phyloP scores from a whole-genome alignment of 2,797 vertebrate species.

The Pseudochirops corinnae region DNA sequence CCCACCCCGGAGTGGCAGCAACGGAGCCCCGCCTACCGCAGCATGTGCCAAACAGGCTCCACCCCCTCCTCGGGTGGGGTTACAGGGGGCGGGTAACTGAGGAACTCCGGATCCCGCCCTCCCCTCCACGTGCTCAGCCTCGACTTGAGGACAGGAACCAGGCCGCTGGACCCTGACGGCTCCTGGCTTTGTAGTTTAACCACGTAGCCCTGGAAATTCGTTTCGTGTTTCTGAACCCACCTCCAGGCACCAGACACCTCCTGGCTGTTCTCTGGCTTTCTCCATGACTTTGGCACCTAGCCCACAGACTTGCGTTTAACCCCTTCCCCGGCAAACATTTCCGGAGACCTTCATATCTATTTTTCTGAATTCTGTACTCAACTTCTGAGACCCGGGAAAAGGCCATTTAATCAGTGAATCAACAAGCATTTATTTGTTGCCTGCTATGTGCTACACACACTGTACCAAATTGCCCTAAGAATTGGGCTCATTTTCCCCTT shows the following conservation, averaged over 20 bases:
- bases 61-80: neutral
- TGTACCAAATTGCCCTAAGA: neutral
- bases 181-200: neutral
- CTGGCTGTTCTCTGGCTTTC: neutral
- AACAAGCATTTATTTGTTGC: neutral
- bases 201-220: neutral
- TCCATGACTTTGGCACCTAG: neutral
- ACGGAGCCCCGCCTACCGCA: neutral
- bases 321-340: neutral
- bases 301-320: neutral
- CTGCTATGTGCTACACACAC: neutral
- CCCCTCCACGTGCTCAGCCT: neutral
- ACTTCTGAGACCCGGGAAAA: neutral
- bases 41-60: neutral
- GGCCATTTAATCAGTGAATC: neutral
- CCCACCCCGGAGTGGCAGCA: neutral
- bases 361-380: neutral
- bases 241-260: neutral
- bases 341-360: neutral
- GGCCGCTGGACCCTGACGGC: rapidly evolving
- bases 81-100: neutral
- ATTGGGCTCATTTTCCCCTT: neutral
- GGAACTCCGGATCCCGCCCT: neutral
- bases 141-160: neutral
- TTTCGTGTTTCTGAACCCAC: neutral